Conservation (phyloP, 2,113 vertebrate species). For the Abramis brama region DNA sequence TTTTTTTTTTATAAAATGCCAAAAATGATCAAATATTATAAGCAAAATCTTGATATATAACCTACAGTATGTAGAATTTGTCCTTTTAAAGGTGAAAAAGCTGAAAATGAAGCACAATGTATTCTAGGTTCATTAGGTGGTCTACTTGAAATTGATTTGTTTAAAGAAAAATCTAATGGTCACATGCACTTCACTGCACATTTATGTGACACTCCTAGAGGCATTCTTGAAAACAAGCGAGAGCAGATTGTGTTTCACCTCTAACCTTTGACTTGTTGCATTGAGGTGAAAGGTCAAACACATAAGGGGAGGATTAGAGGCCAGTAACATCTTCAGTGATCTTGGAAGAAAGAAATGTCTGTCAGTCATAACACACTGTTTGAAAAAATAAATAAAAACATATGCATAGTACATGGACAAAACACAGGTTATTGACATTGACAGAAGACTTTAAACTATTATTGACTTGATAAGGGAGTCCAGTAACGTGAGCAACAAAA, state of each 20-base stretch:
- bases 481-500: not conserved
- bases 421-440: not conserved
- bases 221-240: constrained; percentile 9
- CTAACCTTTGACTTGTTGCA: constrained; percentile 27
- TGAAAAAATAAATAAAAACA: not conserved
- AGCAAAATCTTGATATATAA: not conserved
- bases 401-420: not conserved
- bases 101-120: not conserved
- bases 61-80: not conserved
- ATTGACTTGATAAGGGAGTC: not conserved
- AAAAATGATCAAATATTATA: not conserved
- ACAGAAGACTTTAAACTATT: not conserved
- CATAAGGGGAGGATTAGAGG: not conserved
- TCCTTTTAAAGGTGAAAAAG: not conserved
- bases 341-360: not conserved
- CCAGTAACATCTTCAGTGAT: not conserved
- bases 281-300: constrained; percentile 32
- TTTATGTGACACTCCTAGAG: constrained; percentile 25
- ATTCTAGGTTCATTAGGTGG: not conserved
- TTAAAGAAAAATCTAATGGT: no score
- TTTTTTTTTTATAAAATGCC: not conserved
- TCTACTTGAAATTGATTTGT: not conserved
- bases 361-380: not conserved
- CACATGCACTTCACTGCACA: not conserved
- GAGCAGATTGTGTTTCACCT: constrained; percentile 28